A percentile compares a stretch with the other conserved stretches of the same genome.
phyloP scores from a whole-genome alignment of 2,113 vertebrate genomes.

The Dolichallabes microphthalmus region DNA sequence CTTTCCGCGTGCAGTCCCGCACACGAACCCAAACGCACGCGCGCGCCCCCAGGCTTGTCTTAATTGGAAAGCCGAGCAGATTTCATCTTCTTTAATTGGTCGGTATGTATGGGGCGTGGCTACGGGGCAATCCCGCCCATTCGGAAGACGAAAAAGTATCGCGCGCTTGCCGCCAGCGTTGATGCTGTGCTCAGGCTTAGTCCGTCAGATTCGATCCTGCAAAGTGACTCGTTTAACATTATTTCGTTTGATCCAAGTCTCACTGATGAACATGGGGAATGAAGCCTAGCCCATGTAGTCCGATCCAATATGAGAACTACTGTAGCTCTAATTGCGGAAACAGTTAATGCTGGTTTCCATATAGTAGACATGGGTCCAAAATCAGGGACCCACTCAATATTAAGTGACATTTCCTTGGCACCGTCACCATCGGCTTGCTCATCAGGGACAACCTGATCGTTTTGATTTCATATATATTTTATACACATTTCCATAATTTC shows the following conservation, averaged over 20 bases:
- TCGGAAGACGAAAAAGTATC: constrained; percentile 34
- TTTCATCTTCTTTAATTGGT: constrained; percentile 71
- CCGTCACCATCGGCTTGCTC: too few relatives aligned
- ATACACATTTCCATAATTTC: too few relatives aligned
- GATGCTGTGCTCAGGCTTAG: neutral
- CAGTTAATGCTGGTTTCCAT: too few relatives aligned
- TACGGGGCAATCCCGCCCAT: constrained; percentile 45
- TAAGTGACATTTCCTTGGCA: too few relatives aligned
- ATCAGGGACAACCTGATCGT: too few relatives aligned
- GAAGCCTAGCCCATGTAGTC: too few relatives aligned
- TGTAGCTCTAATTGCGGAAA: too few relatives aligned
- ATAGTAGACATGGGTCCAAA: too few relatives aligned
- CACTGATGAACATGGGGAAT: too few relatives aligned
- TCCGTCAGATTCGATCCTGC: neutral
- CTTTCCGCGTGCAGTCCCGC: neutral
- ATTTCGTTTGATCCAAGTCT: neutral
- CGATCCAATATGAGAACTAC: too few relatives aligned
- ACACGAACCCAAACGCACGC: neutral
- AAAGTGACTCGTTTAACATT: neutral
- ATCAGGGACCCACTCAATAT: too few relatives aligned
- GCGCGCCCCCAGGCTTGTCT: constrained; percentile 3
- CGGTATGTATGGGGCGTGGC: constrained; percentile 42
- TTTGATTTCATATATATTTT: too few relatives aligned
- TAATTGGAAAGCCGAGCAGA: constrained; percentile 62
- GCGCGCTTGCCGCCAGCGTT: neutral